Evolutionary conservation across 2,113 vertebrate genomes (phyloP).

Genomic region (Apeltes quadracus): DNA sequence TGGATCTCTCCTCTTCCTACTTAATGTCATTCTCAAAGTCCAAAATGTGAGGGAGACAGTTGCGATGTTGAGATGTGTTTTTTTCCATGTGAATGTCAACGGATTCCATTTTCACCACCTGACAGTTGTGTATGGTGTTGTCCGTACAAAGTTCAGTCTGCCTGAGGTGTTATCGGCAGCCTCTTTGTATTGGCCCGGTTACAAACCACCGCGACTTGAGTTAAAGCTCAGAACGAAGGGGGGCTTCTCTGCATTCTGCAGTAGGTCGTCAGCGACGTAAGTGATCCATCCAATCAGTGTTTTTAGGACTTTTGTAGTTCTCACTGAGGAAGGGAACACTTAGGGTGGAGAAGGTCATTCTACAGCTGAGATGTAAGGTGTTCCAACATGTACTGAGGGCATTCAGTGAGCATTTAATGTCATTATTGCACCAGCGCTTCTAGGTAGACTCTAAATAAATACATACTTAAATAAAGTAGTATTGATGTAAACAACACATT

Average conservation of each 20-base stretch:
- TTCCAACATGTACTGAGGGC: background rate
- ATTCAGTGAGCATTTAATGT: background rate
- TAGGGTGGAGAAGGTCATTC: background rate
- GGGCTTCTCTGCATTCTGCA: background rate
- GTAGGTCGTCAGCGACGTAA: background rate
- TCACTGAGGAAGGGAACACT: background rate
- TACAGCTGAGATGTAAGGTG: background rate
- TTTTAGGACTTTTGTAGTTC: background rate
- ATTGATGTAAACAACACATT: background rate
- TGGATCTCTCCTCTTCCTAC: background rate
- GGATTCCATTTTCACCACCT: background rate
- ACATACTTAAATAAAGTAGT: background rate
- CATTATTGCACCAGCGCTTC: background rate
- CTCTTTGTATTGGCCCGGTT: conserved; percentile 9
- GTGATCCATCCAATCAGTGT: conserved; percentile 9
- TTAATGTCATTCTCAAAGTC: background rate
- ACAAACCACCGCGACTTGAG: background rate
- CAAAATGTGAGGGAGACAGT: background rate
- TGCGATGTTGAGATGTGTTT: background rate
- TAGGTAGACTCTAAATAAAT: background rate
- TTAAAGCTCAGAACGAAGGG: background rate
- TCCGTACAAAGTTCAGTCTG: conserved; percentile 19
- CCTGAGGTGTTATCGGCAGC: conserved; percentile 2
- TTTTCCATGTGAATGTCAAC: background rate
- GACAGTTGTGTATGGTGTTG: background rate